Conservation (phyloP, 2,888 invertebrate genomes). For the Chymomyza amoena region DNA sequence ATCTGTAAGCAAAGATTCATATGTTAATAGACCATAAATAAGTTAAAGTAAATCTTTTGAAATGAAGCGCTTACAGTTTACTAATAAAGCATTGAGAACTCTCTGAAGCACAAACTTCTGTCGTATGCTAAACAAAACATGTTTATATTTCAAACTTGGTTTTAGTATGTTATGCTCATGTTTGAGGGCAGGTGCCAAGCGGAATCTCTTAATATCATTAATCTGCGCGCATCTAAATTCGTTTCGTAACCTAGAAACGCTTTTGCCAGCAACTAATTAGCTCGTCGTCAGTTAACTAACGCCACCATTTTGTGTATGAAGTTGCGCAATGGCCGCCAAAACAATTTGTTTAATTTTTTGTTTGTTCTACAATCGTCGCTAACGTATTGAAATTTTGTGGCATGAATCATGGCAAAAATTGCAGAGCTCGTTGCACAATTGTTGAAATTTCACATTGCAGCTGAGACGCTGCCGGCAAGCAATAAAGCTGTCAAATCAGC, state of each 20-base stretch:
- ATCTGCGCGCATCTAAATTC: conserved; percentile 40
- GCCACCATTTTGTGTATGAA: not conserved
- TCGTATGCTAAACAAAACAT: not conserved
- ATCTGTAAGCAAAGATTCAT: conserved; percentile 44
- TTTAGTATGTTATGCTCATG: not conserved
- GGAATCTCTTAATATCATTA: conserved; percentile 33
- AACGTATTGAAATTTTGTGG: conserved; percentile 14
- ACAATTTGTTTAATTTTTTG: not conserved
- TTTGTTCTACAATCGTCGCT: conserved; percentile 43
- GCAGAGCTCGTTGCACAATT: conserved; percentile 60
- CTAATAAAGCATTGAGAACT: no score
- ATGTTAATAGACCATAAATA: conserved; percentile 9
- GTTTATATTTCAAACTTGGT: not conserved
- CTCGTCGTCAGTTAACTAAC: conserved; percentile 11
- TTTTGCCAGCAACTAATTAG: conserved; percentile 30
- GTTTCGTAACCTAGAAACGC: conserved; percentile 44
- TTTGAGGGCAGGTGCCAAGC: conserved; percentile 27
- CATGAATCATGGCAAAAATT: conserved; percentile 12
- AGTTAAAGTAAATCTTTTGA: not conserved
- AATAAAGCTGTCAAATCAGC: conserved; percentile 17
- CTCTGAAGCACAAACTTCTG: not conserved
- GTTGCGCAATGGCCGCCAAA: conserved; percentile 35
- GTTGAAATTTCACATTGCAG: conserved; percentile 73
- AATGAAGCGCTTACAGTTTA: not conserved
- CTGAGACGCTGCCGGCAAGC: conserved; percentile 45